A percentile compares a stretch with the other conserved stretches of the same genome.
These are phyloP conservation scores for Tuta absoluta DNA, from an alignment of 2,888 invertebrate genomes.

Conservation along the genomic window DNA sequence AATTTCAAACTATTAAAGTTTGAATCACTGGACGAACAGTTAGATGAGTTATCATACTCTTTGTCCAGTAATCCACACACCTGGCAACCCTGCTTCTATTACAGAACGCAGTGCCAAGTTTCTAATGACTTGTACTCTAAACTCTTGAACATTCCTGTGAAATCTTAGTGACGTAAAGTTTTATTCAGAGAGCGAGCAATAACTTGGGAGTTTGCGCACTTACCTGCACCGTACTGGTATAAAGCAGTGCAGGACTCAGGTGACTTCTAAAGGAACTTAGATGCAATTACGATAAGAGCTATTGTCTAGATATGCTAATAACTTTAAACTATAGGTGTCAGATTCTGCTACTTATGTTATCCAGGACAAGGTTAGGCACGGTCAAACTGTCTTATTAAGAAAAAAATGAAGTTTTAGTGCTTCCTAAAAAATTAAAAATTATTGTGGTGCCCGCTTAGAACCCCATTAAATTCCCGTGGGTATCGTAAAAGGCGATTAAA, in stretches of 20 bases:
- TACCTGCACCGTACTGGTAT: conserved; percentile 10
- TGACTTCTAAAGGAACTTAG: neutral
- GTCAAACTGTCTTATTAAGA: no score
- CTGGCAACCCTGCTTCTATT: neutral
- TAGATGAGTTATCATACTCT: no score
- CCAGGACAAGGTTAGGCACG: no score
- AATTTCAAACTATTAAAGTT: no score
- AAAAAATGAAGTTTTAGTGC: no score
- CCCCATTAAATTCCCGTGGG: no score
- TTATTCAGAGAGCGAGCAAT: conserved; percentile 22
- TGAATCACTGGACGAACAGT: no score
- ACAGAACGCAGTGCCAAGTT: conserved; percentile 2
- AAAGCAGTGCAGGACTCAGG: conserved; percentile 2
- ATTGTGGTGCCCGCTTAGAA: no score
- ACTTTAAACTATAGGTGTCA: no score
- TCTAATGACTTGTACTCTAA: conserved; percentile 16
- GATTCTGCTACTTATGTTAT: no score
- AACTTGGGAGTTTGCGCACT: conserved; percentile 16
- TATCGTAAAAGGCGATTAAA: no score
- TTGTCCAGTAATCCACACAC: neutral
- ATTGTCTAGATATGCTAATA: neutral
- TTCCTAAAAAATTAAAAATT: no score
- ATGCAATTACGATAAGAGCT: neutral
- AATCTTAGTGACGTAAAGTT: conserved; percentile 18
- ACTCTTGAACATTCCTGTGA: conserved; percentile 8